phyloP scores from a whole-genome alignment of 2,888 invertebrate genomes.

The Camptogramma bilineatum region DNA sequence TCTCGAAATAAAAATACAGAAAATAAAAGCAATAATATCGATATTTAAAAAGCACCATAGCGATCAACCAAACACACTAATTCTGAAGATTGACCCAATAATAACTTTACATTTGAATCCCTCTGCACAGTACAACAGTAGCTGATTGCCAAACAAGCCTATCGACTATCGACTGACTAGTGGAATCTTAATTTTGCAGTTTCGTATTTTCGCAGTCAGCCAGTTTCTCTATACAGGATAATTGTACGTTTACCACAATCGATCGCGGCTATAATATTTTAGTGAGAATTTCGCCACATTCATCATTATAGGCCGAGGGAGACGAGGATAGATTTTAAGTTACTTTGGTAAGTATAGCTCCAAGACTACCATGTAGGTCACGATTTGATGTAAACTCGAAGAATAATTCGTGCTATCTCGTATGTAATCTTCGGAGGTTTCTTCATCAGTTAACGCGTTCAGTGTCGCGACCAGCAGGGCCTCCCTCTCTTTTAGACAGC shows the following conservation, averaged over 20 bases:
- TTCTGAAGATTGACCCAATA: no score
- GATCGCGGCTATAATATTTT: conserved; percentile 39
- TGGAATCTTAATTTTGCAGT: conserved; percentile 51
- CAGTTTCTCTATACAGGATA: conserved; percentile 40
- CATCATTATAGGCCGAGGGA: conserved; percentile 27
- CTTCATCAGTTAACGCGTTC: no score
- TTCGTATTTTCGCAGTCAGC: conserved; percentile 40
- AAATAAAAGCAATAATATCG: no score
- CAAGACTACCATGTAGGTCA: background rate
- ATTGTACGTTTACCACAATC: conserved; percentile 40
- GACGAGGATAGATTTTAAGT: conserved; percentile 10
- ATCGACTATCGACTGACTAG: conserved; percentile 44
- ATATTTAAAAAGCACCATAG: no score
- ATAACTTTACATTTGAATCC: conserved; percentile 1
- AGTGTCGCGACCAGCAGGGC: no score
- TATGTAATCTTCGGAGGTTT: background rate
- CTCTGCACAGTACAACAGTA: conserved; percentile 33
- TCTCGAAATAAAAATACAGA: no score
- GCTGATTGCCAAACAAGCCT: conserved; percentile 53
- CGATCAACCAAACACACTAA: no score
- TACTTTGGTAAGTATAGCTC: conserved; percentile 3
- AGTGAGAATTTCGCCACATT: conserved; percentile 39
- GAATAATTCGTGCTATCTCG: background rate
- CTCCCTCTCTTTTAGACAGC: no score
- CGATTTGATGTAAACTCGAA: background rate